Base-by-base conservation (phyloP, 1,140 invertebrate species). In the Heliothis subflexa region DNA sequence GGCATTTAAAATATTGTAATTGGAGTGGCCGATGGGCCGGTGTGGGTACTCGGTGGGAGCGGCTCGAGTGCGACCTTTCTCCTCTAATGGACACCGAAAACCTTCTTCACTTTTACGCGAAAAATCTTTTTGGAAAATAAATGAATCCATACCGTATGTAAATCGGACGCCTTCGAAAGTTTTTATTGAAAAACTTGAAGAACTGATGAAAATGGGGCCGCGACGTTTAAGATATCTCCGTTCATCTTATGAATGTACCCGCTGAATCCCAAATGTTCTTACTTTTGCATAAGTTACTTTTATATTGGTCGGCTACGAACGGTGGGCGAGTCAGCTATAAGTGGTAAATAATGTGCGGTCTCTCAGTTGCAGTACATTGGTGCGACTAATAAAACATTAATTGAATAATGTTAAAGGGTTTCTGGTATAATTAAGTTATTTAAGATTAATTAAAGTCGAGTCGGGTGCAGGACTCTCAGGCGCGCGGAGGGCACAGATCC, bases 161-260 rank as follows among this genome's bases (percentile, higher is more conserved):
- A 94, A 94, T 94, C 88, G 89, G 86, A 89, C 82, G 80, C 84
- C 89, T 86, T 89, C 79, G 84, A 89, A 94, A 94, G 93, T 94
- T 94, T 94, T 93, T 94, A 94, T 94, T 94, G 91, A 93, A 94
- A 94, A 94, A 94, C 93, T 94, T 94, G 88, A 91, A 86, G 87
- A 88, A 87, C 86, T 90, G 89, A 93, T 92, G 90, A 90, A 92
- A 93, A 92, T 92, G 87, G 87, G 83, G 83, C 78, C 80, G 87
- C 85, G 81, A 87, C 86, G 82, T 87, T 85, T 86, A 88, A 88
- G 86, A 88, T 91, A 84, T 88, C 84, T 81, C 79, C 87, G 81
- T 84, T 80, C 83, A 74, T 86, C 83, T 89, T 86, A 88, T 88
- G 86, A 87, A 91, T 89, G 85, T 85, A 87, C 85, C 79, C 52